phyloP scores from a whole-genome alignment of 2,888 invertebrate species.

The Prosopocoilus inquinatus region DNA sequence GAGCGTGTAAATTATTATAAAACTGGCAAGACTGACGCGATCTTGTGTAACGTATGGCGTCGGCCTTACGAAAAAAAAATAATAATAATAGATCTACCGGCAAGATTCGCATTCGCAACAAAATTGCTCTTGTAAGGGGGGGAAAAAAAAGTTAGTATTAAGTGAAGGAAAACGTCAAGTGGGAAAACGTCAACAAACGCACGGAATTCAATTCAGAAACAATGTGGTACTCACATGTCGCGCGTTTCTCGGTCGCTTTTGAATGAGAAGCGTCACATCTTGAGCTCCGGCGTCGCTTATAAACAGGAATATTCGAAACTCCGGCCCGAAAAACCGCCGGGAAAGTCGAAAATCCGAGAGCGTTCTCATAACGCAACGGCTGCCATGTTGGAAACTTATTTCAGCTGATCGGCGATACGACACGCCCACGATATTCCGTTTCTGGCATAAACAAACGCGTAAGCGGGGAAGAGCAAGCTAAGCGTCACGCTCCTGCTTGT shows the following conservation, averaged over 20 bases:
- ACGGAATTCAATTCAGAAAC: not conserved
- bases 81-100: no score
- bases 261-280: no score
- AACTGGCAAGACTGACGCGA: no score
- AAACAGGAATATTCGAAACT: no score
- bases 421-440: slow-evolving; percentile 47
- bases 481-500: slow-evolving; percentile 6
- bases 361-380: slow-evolving; percentile 22
- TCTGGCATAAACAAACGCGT: slow-evolving; percentile 37
- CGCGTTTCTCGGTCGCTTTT: not conserved
- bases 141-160: no score
- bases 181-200: slow-evolving; percentile 2
- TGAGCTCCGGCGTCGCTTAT: no score
- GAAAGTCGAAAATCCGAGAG: slow-evolving; percentile 18
- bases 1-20: no score
- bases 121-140: no score
- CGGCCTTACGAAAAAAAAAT: no score
- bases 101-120: no score
- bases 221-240: slow-evolving; percentile 5
- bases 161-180: not conserved
- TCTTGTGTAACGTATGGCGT: no score
- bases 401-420: slow-evolving; percentile 45
- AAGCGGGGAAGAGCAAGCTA: slow-evolving; percentile 15
- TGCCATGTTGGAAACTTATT: slow-evolving; percentile 42
- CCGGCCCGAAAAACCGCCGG: no score